Percentiles rank a stretch among this genome's conserved stretches.
phyloP scores from a whole-genome alignment of 2,113 vertebrate genomes.

The Isichthys henryi region DNA sequence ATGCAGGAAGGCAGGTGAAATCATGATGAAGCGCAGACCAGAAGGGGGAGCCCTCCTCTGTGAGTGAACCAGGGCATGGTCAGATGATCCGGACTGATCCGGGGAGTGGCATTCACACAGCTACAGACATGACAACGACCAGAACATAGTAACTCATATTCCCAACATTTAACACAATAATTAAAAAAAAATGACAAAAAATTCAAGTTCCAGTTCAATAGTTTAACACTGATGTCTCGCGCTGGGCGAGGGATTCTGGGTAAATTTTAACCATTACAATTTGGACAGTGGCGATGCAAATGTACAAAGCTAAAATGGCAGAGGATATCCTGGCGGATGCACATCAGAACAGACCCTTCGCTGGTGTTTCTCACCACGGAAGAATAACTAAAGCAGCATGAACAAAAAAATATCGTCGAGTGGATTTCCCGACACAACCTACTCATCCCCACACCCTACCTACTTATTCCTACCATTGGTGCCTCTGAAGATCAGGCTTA shows the following conservation, averaged over 20 bases:
- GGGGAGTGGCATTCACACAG: not conserved
- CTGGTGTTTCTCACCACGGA: constrained; percentile 43
- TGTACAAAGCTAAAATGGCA: constrained; percentile 48
- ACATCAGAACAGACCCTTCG: constrained; percentile 58
- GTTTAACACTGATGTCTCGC: constrained; percentile 71
- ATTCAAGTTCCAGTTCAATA: constrained; percentile 64
- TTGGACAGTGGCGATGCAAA: constrained; percentile 40
- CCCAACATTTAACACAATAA: constrained; percentile 17
- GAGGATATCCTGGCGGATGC: constrained; percentile 54
- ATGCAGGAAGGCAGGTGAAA: not conserved
- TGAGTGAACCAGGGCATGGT: not conserved
- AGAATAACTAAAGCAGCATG: not conserved
- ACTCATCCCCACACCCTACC: constrained; percentile 39
- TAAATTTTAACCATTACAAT: constrained; percentile 33
- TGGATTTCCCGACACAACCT: constrained; percentile 18
- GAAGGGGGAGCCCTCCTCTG: not conserved
- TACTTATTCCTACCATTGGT: constrained; percentile 44
- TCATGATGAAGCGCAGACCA: not conserved
- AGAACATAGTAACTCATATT: not conserved
- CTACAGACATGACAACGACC: no score
- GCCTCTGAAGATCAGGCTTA: constrained; percentile 62
- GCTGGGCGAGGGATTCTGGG: constrained; percentile 43
- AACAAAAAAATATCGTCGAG: not conserved
- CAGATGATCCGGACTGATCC: not conserved
- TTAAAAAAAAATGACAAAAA: constrained; percentile 12